Evolutionary conservation across 2,888 invertebrate species (phyloP).

Genomic region (Parthenolecanium corni): DNA sequence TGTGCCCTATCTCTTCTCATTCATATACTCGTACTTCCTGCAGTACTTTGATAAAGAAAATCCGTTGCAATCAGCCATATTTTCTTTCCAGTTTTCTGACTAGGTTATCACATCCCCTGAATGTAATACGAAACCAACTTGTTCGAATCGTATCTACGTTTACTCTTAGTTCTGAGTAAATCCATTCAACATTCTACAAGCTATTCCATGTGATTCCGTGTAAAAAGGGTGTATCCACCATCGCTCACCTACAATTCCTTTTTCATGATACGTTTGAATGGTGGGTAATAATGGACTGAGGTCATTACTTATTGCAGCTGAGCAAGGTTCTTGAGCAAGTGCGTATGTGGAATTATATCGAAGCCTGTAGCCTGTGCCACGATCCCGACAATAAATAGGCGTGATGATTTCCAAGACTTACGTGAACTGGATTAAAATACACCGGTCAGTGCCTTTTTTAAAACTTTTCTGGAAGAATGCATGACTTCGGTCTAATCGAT

Average conservation of each 20-base stretch:
- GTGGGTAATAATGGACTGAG: neutral
- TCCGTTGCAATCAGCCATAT: too few relatives aligned
- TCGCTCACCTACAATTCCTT: neutral
- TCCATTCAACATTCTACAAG: too few relatives aligned
- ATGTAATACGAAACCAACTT: too few relatives aligned
- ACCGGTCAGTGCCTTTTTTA: constrained; percentile 28
- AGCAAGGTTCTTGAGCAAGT: neutral
- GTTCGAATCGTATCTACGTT: too few relatives aligned
- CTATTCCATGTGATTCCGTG: too few relatives aligned
- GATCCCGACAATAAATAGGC: neutral
- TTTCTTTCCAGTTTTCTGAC: too few relatives aligned
- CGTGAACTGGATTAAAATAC: constrained; percentile 27
- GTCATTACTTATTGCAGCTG: neutral
- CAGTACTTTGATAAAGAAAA: too few relatives aligned
- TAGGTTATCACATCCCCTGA: too few relatives aligned
- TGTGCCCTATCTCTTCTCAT: too few relatives aligned
- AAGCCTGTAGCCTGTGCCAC: neutral
- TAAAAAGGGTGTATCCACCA: neutral
- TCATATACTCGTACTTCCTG: too few relatives aligned
- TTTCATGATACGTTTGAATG: too few relatives aligned
- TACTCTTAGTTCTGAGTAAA: too few relatives aligned
- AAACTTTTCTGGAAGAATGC: constrained; percentile 22
- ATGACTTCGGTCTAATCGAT: constrained; percentile 22
- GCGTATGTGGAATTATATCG: constrained; percentile 11
- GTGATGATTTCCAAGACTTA: constrained; percentile 26